A percentile compares a stretch with the other conserved stretches of the same genome.
phyloP scores from a whole-genome alignment of 2,888 invertebrate species.

The Cotesia congregata region DNA sequence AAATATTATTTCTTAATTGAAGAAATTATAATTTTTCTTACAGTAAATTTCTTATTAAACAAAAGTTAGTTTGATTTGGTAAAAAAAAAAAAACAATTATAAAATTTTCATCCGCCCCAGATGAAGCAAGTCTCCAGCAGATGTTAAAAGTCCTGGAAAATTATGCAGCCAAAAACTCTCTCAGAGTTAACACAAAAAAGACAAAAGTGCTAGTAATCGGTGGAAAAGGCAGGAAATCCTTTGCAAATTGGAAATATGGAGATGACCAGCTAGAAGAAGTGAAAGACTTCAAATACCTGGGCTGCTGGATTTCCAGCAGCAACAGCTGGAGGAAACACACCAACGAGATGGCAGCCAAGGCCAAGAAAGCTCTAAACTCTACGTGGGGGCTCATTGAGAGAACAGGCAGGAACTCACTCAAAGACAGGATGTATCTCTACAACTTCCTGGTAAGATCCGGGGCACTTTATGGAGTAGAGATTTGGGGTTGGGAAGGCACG shows the following conservation, averaged over 20 bases:
- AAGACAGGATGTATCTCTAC: constrained; percentile 12
- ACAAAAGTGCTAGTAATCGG: no score
- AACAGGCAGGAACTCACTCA: constrained; percentile 9
- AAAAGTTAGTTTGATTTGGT: no score
- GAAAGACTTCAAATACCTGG: constrained; percentile 37
- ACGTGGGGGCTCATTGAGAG: constrained; percentile 4
- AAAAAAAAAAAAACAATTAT: no score
- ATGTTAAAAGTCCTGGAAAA: constrained; percentile 36
- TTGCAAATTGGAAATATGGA: constrained; percentile 22
- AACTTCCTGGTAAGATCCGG: constrained; percentile 30
- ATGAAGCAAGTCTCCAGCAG: constrained; percentile 19
- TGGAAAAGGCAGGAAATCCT: no score
- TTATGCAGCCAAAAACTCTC: constrained; percentile 18
- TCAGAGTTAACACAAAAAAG: no score
- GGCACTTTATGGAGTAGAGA: constrained; percentile 34
- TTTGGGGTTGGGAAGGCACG: constrained; percentile 28
- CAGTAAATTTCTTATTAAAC: no score
- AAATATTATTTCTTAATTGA: no score
- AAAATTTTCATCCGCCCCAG: no score
- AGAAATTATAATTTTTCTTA: no score
- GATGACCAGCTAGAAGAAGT: constrained; percentile 35
- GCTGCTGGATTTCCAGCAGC: constrained; percentile 27
- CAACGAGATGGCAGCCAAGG: constrained; percentile 19
- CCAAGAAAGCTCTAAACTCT: constrained; percentile 29
- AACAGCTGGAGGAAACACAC: constrained; percentile 26